A percentile compares a stretch with the other conserved stretches of the same genome.
Conservation (phyloP, 2,113 vertebrate species). For the Neofelis nebulosa region DNA sequence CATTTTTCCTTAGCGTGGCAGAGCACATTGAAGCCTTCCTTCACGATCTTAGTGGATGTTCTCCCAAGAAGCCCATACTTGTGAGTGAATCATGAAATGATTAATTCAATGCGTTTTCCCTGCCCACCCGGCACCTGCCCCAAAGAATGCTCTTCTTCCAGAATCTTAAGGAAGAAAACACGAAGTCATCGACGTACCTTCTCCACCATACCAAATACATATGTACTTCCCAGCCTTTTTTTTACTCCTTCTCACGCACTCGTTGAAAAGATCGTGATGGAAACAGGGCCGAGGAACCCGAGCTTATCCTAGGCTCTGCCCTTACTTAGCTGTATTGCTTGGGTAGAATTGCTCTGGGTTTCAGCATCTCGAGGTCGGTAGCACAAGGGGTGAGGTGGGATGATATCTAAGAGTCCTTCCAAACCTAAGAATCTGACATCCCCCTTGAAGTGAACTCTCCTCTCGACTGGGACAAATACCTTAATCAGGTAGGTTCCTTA, state of each 20-base stretch:
- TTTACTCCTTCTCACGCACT: not conserved
- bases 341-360: not conserved
- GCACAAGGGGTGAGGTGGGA: too few relatives aligned
- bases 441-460: not conserved
- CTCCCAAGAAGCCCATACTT: slow-evolving; percentile 59
- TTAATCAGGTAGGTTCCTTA: not conserved
- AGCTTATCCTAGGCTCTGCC: not conserved
- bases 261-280: not conserved
- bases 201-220: not conserved
- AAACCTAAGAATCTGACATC: not conserved
- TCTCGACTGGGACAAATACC: not conserved
- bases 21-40: slow-evolving; percentile 18
- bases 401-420: not conserved
- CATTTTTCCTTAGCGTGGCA: slow-evolving; percentile 28
- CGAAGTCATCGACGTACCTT: slow-evolving; percentile 45
- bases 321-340: not conserved
- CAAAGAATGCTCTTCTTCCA: slow-evolving; percentile 44
- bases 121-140: slow-evolving; percentile 56
- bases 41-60: slow-evolving; percentile 15
- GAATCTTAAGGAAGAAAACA: slow-evolving; percentile 55
- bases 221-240: not conserved
- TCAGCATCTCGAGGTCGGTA: not conserved
- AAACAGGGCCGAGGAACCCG: not conserved
- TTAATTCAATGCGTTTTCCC: slow-evolving; percentile 57
- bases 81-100: slow-evolving; percentile 58